Conservation (phyloP, 2,888 invertebrate species). For the Rhamnusium bicolor region DNA sequence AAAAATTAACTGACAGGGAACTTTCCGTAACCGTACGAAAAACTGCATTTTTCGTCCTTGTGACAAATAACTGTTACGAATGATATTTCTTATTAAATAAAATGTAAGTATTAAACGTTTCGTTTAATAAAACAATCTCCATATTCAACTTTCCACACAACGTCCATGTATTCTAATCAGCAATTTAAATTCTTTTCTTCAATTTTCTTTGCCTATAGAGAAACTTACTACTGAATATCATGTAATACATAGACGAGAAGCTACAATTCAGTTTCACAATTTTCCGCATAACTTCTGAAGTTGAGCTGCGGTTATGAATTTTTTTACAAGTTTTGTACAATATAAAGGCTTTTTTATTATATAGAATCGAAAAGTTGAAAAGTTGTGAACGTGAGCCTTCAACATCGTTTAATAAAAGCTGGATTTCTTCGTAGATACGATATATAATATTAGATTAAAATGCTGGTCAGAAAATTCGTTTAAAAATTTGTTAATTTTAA, state of each 20-base stretch:
- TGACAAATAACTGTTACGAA: neutral
- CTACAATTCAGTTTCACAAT: neutral
- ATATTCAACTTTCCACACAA: neutral
- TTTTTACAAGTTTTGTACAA: neutral
- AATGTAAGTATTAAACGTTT: too few relatives aligned
- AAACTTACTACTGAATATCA: neutral
- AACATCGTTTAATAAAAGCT: too few relatives aligned
- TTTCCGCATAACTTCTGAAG: neutral
- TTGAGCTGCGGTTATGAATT: neutral
- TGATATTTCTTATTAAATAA: too few relatives aligned
- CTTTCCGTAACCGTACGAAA: too few relatives aligned
- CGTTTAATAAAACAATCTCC: neutral
- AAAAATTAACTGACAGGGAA: too few relatives aligned
- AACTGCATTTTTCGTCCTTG: neutral
- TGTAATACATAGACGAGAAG: neutral
- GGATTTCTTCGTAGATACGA: too few relatives aligned
- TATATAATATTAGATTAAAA: too few relatives aligned
- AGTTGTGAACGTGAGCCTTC: too few relatives aligned
- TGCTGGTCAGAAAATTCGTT: too few relatives aligned
- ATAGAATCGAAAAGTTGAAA: neutral
- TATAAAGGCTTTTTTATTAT: neutral
- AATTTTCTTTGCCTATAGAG: neutral
- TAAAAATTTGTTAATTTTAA: too few relatives aligned
- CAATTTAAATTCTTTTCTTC: neutral
- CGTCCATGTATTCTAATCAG: neutral